Evolutionary conservation across 2,888 invertebrate genomes (phyloP).

Genomic region (Tyria jacobaeae): DNA sequence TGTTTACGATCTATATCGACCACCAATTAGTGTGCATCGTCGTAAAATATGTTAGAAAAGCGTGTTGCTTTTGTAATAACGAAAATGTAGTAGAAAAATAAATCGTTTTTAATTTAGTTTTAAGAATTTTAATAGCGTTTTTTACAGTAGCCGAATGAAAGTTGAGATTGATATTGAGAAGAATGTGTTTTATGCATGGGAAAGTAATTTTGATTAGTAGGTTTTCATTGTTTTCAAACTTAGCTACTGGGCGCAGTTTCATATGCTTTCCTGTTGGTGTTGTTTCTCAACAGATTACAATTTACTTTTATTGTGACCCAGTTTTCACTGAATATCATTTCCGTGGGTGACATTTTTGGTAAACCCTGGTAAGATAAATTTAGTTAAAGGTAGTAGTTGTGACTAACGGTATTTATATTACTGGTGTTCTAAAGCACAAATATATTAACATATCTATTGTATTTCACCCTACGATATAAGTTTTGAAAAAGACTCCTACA

Average conservation of each 20-base stretch:
- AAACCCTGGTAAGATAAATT: too few species aligned
- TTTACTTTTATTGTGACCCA: not conserved
- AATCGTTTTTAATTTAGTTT: slow-evolving; percentile 25
- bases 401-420: too few species aligned
- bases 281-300: not conserved
- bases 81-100: slow-evolving; percentile 23
- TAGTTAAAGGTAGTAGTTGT: too few species aligned
- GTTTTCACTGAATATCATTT: not conserved
- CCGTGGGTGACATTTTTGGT: not conserved
- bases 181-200: slow-evolving; percentile 19
- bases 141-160: slow-evolving; percentile 20
- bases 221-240: slow-evolving; percentile 11
- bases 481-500: too few species aligned
- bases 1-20: slow-evolving; percentile 56
- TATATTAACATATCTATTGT: too few species aligned
- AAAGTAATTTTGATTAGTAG: slow-evolving; percentile 9
- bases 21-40: slow-evolving; percentile 46
- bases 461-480: too few species aligned
- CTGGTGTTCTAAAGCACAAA: too few species aligned
- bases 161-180: slow-evolving; percentile 15
- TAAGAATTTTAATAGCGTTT: slow-evolving; percentile 18
- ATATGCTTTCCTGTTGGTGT: not conserved
- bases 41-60: slow-evolving; percentile 25
- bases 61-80: slow-evolving; percentile 23
- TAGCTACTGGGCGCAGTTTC: slow-evolving; percentile 9